Evolutionary conservation across 2,888 invertebrate species (phyloP).

Genomic region (Agrilus mali): DNA sequence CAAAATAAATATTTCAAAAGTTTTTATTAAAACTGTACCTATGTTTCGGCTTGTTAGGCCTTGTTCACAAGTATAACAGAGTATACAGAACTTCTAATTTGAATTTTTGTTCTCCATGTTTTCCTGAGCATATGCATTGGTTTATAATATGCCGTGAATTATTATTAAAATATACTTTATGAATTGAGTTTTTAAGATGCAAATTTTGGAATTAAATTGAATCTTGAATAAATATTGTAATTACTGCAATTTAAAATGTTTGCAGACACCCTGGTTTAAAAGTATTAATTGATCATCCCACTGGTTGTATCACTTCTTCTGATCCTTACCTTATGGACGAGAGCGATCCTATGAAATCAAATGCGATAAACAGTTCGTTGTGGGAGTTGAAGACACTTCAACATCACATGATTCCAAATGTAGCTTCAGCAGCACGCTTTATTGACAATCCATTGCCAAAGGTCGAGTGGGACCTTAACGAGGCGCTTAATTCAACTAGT

Average conservation of each 20-base stretch:
- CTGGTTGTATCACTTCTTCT: slow-evolving; percentile 35
- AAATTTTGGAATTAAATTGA: no score
- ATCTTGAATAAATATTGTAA: no score
- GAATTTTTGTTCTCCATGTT: no score
- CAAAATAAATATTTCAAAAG: no score
- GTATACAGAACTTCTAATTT: no score
- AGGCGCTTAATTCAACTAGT: slow-evolving; percentile 50
- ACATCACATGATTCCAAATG: slow-evolving; percentile 57
- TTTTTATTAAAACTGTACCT: no score
- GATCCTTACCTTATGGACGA: slow-evolving; percentile 85
- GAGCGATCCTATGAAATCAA: slow-evolving; percentile 61
- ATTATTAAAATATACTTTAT: no score
- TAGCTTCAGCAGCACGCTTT: slow-evolving; percentile 59
- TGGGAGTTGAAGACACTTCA: slow-evolving; percentile 85
- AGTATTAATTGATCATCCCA: slow-evolving; percentile 44
- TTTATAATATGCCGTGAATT: no score
- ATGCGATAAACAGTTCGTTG: slow-evolving; percentile 77
- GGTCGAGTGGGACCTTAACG: slow-evolving; percentile 55
- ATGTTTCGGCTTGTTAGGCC: no score
- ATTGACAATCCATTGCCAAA: slow-evolving; percentile 54
- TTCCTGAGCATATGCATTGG: no score
- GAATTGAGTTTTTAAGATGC: no score
- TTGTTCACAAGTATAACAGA: no score
- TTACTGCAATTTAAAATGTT: slow-evolving; percentile 20
- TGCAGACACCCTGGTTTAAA: slow-evolving; percentile 71